Percentiles rank a stretch among this genome's conserved stretches.
phyloP scores from a whole-genome alignment of 2,797 vertebrate genomes.

The Micrastur ruficollis region DNA sequence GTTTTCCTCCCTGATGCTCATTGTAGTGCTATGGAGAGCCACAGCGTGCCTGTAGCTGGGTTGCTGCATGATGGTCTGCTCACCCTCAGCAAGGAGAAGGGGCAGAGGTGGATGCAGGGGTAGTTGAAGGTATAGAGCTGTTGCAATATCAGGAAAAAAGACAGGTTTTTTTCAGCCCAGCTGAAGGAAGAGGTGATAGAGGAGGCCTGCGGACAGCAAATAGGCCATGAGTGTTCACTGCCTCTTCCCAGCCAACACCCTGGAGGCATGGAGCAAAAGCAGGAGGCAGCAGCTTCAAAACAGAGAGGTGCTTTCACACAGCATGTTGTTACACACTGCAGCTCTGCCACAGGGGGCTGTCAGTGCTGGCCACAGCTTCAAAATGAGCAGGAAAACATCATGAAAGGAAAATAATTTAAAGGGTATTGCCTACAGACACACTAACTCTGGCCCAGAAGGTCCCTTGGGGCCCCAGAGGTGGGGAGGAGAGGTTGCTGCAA shows the following conservation, averaged over 20 bases:
- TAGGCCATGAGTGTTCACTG: neutral
- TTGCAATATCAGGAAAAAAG: neutral
- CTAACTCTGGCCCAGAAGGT: neutral
- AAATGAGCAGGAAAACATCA: neutral
- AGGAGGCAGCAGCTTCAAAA: neutral
- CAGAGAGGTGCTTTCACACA: neutral
- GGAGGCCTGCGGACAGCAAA: neutral
- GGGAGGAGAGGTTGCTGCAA: neutral
- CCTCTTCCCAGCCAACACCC: neutral
- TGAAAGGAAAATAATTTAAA: neutral
- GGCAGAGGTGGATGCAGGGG: too few species aligned
- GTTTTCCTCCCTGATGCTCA: neutral
- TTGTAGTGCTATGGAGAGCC: accelerated
- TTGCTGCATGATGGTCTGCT: neutral
- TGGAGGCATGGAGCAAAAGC: neutral
- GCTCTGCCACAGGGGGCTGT: neutral
- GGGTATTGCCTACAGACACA: neutral
- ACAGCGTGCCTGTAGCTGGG: neutral
- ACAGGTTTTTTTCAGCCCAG: neutral
- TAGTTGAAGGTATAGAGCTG: neutral
- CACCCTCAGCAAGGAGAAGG: neutral
- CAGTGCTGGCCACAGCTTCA: neutral
- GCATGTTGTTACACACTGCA: neutral
- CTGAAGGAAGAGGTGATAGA: neutral
- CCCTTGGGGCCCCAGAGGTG: neutral